Conservation (phyloP, 2,888 invertebrate genomes). For the Acleris cristana region DNA sequence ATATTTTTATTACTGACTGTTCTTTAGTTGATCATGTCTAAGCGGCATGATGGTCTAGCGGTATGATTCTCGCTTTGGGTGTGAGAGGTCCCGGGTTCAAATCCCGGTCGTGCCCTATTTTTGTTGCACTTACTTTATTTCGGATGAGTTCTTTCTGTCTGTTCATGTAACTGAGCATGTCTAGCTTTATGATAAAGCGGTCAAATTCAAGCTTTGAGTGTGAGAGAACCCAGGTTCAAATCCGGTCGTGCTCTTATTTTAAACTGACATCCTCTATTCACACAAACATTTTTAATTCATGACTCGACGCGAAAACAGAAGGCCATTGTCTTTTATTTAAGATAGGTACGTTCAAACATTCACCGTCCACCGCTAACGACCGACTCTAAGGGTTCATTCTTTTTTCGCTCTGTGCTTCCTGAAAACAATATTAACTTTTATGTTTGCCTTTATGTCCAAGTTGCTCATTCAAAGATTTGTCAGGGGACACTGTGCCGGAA, state of each 20-base stretch:
- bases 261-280: no score
- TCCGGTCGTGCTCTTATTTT: conserved; percentile 58
- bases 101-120: conserved; percentile 69
- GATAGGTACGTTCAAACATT: conserved; percentile 45
- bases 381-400: conserved; percentile 16
- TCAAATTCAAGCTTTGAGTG: conserved; percentile 56
- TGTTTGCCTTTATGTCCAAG: conserved; percentile 45
- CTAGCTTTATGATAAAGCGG: conserved; percentile 52
- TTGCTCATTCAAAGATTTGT: conserved; percentile 40
- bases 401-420: conserved; percentile 23
- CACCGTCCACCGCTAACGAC: conserved; percentile 5
- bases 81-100: conserved; percentile 68
- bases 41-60: conserved; percentile 64
- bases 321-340: conserved; percentile 46
- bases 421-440: conserved; percentile 48
- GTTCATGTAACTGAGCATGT: no score
- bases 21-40: background rate
- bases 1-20: no score
- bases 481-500: conserved; percentile 40
- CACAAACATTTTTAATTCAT: background rate
- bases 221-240: conserved; percentile 65
- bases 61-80: conserved; percentile 56
- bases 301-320: background rate
- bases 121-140: background rate
- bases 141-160: no score